These are phyloP conservation scores for Vicugna pacos DNA, from an alignment of 2,113 vertebrate species.

Conservation along the genomic window DNA sequence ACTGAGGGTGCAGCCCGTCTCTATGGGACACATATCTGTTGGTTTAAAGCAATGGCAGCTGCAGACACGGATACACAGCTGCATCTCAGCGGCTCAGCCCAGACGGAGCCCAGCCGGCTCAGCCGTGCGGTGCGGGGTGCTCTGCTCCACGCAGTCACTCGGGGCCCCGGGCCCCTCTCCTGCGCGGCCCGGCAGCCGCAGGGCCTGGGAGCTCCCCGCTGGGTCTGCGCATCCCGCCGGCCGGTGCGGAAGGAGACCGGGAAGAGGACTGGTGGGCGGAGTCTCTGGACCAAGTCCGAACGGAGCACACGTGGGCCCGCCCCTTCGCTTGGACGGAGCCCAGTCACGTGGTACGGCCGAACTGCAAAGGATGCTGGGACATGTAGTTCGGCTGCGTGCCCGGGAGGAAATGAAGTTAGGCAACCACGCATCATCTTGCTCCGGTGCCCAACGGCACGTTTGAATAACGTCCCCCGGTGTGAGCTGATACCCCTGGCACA, in stretches of 20 bases:
- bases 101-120: too few species aligned
- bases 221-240: background rate
- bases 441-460: too few species aligned
- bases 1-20: background rate
- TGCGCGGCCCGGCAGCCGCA: too few species aligned
- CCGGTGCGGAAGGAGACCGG: background rate
- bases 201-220: background rate
- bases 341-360: background rate
- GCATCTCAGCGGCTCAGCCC: background rate
- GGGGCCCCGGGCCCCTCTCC: too few species aligned
- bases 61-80: background rate
- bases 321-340: background rate
- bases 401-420: background rate
- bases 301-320: rapidly evolving
- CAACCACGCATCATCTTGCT: rapidly evolving
- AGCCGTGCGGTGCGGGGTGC: too few species aligned
- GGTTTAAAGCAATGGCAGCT: background rate
- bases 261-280: rapidly evolving
- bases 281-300: too few species aligned
- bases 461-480: background rate
- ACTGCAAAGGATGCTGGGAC: too few species aligned
- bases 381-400: background rate
- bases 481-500: background rate
- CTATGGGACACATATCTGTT: too few species aligned
- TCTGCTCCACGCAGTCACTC: background rate